Evolutionary conservation across 2,113 vertebrate species (phyloP).

Genomic region (Melanotaenia duboulayi): DNA sequence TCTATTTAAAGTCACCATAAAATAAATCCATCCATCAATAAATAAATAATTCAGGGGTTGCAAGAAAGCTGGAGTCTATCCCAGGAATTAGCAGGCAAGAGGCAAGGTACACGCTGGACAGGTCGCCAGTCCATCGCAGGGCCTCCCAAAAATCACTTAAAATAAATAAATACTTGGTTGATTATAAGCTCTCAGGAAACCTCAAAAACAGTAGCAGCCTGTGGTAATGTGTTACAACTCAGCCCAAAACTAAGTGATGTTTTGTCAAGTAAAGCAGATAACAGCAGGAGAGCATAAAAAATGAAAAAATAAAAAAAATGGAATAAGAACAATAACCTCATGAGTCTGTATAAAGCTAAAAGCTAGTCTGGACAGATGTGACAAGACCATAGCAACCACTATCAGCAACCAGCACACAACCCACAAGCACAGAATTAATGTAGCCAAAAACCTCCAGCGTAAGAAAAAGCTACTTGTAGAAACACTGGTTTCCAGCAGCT

Average conservation of each 20-base stretch:
- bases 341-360: background rate
- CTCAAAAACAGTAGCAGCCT: slow-evolving; percentile 6
- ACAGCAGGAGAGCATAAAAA: background rate
- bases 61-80: too few relatives aligned
- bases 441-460: background rate
- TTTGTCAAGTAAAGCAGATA: background rate
- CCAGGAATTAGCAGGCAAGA: too few relatives aligned
- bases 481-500: background rate
- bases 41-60: too few relatives aligned
- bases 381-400: background rate
- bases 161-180: too few relatives aligned
- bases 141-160: too few relatives aligned
- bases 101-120: too few relatives aligned
- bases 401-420: background rate
- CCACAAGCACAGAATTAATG: background rate
- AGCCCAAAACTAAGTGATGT: background rate
- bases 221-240: background rate
- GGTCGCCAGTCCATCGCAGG: too few relatives aligned
- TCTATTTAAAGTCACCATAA: too few relatives aligned
- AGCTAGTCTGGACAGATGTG: background rate
- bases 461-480: slow-evolving; percentile 13
- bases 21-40: too few relatives aligned
- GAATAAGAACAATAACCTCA: slow-evolving; percentile 3
- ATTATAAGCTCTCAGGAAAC: background rate
- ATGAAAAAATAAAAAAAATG: too few relatives aligned